Conservation (phyloP, 2,797 vertebrate genomes). For the Sebastolobus alascanus region DNA sequence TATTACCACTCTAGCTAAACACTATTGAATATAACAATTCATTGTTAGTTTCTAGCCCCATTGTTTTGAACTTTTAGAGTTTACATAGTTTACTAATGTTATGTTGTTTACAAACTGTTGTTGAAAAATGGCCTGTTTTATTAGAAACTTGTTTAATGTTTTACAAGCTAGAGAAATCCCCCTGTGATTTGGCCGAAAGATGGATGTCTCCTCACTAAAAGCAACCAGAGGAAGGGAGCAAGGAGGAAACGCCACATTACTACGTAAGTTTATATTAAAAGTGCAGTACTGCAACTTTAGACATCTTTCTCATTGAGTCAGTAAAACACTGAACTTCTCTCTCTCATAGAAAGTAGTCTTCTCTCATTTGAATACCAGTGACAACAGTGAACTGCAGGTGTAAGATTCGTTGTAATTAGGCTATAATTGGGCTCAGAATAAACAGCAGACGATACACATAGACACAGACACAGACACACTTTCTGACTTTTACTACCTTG, state of each 20-base stretch:
- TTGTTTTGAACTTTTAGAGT: neutral
- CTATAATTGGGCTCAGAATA: conserved; percentile 9
- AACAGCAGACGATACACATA: neutral
- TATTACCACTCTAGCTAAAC: neutral
- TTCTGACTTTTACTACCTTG: neutral
- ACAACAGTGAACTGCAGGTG: neutral
- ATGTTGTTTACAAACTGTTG: neutral
- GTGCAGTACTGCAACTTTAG: neutral
- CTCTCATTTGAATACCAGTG: neutral
- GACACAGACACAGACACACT: neutral
- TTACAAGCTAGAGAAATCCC: neutral
- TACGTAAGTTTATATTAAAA: conserved; percentile 6
- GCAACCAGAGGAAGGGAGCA: neutral
- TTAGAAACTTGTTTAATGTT: neutral
- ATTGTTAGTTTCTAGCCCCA: neutral
- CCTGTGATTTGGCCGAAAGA: neutral
- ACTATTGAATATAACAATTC: neutral
- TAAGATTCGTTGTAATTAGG: neutral
- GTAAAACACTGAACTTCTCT: conserved; percentile 5
- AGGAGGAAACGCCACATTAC: neutral
- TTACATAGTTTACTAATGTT: neutral
- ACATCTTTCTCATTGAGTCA: neutral
- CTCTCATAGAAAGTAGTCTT: neutral
- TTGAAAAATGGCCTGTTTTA: neutral
- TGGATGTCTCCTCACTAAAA: neutral